Evolutionary conservation across 1,140 invertebrate species (phyloP), one percentile per base, ranked within the genome.

Genomic region (Drosophila chauvacae): DNA sequence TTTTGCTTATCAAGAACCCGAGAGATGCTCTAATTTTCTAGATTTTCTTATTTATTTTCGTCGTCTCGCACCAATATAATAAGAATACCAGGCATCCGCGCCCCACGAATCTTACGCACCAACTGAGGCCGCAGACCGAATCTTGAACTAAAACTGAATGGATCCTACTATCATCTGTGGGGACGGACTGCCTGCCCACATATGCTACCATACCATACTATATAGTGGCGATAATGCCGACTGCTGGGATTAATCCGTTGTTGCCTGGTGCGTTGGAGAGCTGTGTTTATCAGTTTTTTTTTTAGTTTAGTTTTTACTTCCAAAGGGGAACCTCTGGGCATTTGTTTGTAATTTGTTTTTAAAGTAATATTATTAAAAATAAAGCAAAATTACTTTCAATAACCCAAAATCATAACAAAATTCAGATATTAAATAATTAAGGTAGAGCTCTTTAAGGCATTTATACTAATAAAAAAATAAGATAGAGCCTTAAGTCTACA

Each of bases 51-150:
- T 58, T 77, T 77, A 68, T 65, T 76, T 76, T 57, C 59, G 33
- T 51, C 58, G 39, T 41, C 39, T 61, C 48, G 61, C 58, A 75
- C 45, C 60, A 58, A 14, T 44, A 39, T 50, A 64, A 2, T 2
- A 33, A 26, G 30, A 58, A 45, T 20, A 45, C 28, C 18, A 55
- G 44, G 66, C 56, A 70, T 80, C 84, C 85, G 77, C 51, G 80
- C 73, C 73, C 72, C 73, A 88, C 77, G 77, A 84, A 53, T 84
- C 85, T 78, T 88, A 88, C 85, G 85, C 85, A 84, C 65, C 48
- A 78, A 88, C 84, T 88, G 81, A 79, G 78, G 44, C 37, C 33
- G 63, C 64, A 33, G 28, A 33, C 60, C 42, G 48, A 77, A 51
- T 66, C 55, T 77, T 33, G 41, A 45, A 51, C 64, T 45, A 64